Evolutionary conservation across 2,888 invertebrate genomes (phyloP).

Genomic region (Ecdyonurus torrentis): DNA sequence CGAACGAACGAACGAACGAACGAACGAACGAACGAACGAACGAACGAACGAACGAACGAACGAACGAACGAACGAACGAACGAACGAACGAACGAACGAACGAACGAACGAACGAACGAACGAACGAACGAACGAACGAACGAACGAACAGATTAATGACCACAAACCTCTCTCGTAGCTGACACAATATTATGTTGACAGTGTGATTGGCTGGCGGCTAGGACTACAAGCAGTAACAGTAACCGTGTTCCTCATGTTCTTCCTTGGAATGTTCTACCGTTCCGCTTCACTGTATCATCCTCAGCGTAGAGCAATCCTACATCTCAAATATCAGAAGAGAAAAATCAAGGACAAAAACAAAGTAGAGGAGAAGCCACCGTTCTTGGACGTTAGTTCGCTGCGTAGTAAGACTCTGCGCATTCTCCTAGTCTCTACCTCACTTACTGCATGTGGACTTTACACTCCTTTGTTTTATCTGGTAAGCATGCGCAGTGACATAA

Average conservation of each 20-base stretch:
- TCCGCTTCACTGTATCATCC: conserved; percentile 81
- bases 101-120: too few relatives aligned
- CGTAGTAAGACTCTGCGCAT: conserved; percentile 73
- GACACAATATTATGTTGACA: too few relatives aligned
- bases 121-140: too few relatives aligned
- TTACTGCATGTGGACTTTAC: conserved; percentile 66
- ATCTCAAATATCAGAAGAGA: conserved; percentile 74
- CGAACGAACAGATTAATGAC: too few relatives aligned
- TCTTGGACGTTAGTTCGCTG: conserved; percentile 72
- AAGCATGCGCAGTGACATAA: too few relatives aligned
- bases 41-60: too few relatives aligned
- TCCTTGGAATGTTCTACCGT: conserved; percentile 72
- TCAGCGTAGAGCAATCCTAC: conserved; percentile 67
- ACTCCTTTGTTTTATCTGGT: conserved; percentile 69
- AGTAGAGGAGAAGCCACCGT: conserved; percentile 57
- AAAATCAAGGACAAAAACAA: conserved; percentile 67
- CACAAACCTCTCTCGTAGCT: too few relatives aligned
- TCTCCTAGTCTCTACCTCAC: conserved; percentile 59
- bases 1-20: too few relatives aligned
- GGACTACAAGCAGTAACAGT: conserved; percentile 77
- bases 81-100: too few relatives aligned
- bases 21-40: too few relatives aligned
- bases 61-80: too few relatives aligned
- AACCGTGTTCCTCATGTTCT: conserved; percentile 63
- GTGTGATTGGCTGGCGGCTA: conserved; percentile 63